Conservation (phyloP, 2,888 invertebrate genomes). For the Lycocerus yunnanus region DNA sequence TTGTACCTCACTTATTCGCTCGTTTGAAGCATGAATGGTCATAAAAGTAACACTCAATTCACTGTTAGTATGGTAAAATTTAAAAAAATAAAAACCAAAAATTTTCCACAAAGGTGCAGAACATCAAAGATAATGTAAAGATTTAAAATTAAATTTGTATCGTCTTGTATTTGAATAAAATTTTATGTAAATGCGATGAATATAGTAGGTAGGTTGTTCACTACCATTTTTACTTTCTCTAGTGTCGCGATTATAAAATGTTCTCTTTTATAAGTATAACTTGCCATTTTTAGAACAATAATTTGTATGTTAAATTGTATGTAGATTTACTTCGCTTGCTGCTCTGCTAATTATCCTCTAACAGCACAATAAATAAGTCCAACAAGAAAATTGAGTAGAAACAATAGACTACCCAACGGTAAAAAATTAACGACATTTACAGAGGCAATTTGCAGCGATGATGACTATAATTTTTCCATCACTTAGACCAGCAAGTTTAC, state of each 20-base stretch:
- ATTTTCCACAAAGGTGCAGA: constrained; percentile 38
- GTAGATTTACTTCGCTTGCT: constrained; percentile 10
- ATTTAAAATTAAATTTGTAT: constrained; percentile 43
- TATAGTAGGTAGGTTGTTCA: constrained; percentile 8
- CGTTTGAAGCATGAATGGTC: constrained; percentile 44
- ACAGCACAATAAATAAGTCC: constrained; percentile 15
- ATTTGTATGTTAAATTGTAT: constrained; percentile 5
- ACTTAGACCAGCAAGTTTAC: constrained; percentile 38
- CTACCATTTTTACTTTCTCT: constrained; percentile 7
- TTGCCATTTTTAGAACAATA: not conserved
- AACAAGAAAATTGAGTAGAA: constrained; percentile 25
- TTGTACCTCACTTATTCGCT: constrained; percentile 45
- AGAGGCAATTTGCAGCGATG: constrained; percentile 41
- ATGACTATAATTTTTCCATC: constrained; percentile 42
- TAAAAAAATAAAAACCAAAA: constrained; percentile 33
- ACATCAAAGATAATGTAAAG: constrained; percentile 45
- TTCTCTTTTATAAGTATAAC: not conserved
- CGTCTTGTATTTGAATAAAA: constrained; percentile 40
- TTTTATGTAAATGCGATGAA: constrained; percentile 40
- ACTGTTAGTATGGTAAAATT: constrained; percentile 25
- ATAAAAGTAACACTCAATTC: constrained; percentile 46
- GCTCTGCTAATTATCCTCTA: constrained; percentile 10
- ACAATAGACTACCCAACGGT: constrained; percentile 29
- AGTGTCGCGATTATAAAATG: not conserved
- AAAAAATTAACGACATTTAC: constrained; percentile 42